phyloP scores from a whole-genome alignment of 1,140 invertebrate genomes.

The Polyergus mexicanus region DNA sequence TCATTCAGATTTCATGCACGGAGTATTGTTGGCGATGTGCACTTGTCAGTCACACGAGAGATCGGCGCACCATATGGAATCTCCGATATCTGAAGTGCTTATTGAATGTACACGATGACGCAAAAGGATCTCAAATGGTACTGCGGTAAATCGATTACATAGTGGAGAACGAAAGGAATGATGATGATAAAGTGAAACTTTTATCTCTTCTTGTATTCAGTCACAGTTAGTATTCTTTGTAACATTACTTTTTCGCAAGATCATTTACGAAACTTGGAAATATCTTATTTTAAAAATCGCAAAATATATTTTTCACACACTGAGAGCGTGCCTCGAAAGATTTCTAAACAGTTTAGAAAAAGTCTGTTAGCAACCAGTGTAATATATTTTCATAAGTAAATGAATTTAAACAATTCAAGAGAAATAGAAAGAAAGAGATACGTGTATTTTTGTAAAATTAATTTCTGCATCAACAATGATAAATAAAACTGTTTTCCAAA shows the following conservation, averaged over 20 bases:
- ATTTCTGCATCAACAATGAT: background rate
- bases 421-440: background rate
- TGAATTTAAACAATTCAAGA: background rate
- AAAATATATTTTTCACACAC: too few species aligned
- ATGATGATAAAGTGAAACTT: background rate
- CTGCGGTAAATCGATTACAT: background rate
- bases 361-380: background rate
- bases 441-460: background rate
- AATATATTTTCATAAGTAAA: constrained; percentile 7
- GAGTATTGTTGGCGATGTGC: constrained; percentile 40
- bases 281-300: background rate
- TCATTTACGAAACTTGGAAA: background rate
- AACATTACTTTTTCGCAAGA: background rate
- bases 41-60: constrained; percentile 32
- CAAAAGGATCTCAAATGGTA: constrained; percentile 26
- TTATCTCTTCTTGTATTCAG: background rate
- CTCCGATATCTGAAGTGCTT: constrained; percentile 50
- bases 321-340: background rate
- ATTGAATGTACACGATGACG: constrained; percentile 37
- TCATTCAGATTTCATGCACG: constrained; percentile 54
- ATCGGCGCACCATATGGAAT: constrained; percentile 21
- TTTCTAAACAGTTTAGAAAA: background rate
- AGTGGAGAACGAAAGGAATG: constrained; percentile 19
- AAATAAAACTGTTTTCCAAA: background rate
- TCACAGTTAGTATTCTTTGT: constrained; percentile 13